A percentile compares a stretch with the other conserved stretches of the same genome.
Conservation (phyloP, 2,888 invertebrate species). For the Hemithea aestivaria region DNA sequence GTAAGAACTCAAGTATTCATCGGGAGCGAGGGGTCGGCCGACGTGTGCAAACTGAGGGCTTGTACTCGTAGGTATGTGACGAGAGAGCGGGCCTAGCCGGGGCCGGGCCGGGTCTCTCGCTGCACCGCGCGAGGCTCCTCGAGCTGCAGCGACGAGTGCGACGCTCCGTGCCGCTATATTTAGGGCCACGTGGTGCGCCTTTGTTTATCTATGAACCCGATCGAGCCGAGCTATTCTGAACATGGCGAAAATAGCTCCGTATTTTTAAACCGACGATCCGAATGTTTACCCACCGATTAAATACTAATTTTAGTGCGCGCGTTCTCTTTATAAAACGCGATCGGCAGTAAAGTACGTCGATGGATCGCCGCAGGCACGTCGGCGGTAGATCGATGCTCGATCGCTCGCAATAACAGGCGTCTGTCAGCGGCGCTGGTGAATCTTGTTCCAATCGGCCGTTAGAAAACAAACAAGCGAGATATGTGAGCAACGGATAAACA, state of each 20-base stretch:
- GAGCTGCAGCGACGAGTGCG: too few relatives aligned
- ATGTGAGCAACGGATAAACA: constrained; percentile 48
- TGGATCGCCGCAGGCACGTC: too few relatives aligned
- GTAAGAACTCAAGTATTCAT: constrained; percentile 56
- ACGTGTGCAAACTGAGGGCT: constrained; percentile 31
- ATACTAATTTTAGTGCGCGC: constrained; percentile 9
- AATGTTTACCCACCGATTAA: constrained; percentile 12
- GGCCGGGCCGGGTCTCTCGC: too few relatives aligned
- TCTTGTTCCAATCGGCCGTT: constrained; percentile 64
- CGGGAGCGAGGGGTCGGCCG: constrained; percentile 30
- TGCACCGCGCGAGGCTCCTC: too few relatives aligned
- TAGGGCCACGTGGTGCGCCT: constrained; percentile 2
- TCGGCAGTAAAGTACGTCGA: not conserved
- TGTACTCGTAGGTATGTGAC: too few relatives aligned
- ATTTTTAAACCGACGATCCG: constrained; percentile 15
- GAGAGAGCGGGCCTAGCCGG: too few relatives aligned
- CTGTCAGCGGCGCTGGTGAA: constrained; percentile 66
- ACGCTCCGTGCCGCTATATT: too few relatives aligned
- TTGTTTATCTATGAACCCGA: constrained; percentile 6
- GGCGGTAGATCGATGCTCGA: constrained; percentile 19
- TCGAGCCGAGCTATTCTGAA: constrained; percentile 12
- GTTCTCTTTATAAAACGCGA: constrained; percentile 6
- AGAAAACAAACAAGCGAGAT: constrained; percentile 61
- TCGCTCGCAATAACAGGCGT: constrained; percentile 43
- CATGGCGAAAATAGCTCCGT: constrained; percentile 12